Percentiles rank a stretch among this genome's conserved stretches.
Evolutionary conservation across 2,888 invertebrate genomes (phyloP).

Genomic region (Norana najaformis): DNA sequence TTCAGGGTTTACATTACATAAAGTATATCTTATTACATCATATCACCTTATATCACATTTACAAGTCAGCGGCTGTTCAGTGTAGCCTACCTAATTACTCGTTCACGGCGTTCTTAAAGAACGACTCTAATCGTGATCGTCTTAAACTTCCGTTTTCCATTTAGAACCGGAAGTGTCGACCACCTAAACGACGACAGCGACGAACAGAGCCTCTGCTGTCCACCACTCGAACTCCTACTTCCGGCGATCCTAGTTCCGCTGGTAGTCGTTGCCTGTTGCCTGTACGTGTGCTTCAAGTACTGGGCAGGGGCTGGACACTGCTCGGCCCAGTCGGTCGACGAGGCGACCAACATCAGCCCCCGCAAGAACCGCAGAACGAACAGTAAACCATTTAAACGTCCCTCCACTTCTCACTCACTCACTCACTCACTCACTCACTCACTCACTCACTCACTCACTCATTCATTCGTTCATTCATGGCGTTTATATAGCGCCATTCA

Average conservation of each 20-base stretch:
- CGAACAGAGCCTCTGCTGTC: neutral
- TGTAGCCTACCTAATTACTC: too few relatives aligned
- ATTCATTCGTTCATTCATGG: too few relatives aligned
- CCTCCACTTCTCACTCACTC: too few relatives aligned
- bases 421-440: too few relatives aligned
- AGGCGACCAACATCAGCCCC: neutral
- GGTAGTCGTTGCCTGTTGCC: constrained; percentile 24
- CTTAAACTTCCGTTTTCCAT: neutral
- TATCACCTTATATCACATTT: too few relatives aligned
- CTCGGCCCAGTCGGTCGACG: neutral
- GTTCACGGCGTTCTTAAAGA: too few relatives aligned
- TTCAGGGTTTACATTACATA: too few relatives aligned
- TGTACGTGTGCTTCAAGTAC: constrained; percentile 17
- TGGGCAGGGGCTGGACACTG: neutral
- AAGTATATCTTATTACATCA: too few relatives aligned
- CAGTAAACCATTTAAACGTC: neutral
- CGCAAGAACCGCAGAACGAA: constrained; percentile 1
- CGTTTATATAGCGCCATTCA: too few relatives aligned
- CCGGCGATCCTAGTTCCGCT: constrained; percentile 26
- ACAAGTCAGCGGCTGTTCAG: too few relatives aligned
- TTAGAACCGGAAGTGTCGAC: neutral
- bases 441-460: too few relatives aligned
- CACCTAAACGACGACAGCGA: neutral
- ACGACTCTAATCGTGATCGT: neutral
- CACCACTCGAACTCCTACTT: constrained; percentile 22